A percentile compares a stretch with the other conserved stretches of the same genome.
phyloP scores from a whole-genome alignment of 2,888 invertebrate genomes.

The Microdon myrmicae region DNA sequence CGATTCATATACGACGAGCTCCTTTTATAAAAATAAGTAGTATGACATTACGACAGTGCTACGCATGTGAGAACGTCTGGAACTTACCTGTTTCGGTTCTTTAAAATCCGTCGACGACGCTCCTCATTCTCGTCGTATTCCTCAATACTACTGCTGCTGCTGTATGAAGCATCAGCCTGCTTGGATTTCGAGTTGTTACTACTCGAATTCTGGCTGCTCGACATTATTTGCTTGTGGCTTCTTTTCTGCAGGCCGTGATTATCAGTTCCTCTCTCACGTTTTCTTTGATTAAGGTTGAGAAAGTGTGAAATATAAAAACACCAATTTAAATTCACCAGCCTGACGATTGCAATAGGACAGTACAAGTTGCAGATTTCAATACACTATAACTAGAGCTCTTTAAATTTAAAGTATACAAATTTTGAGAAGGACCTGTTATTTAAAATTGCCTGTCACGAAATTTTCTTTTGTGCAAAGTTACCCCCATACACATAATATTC shows the following conservation, averaged over 20 bases:
- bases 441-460: conserved; percentile 36
- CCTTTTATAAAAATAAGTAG: conserved; percentile 42
- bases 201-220: conserved; percentile 61
- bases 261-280: conserved; percentile 33
- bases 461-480: conserved; percentile 49
- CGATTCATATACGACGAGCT: conserved; percentile 60
- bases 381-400: conserved; percentile 18
- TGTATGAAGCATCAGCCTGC: conserved; percentile 58
- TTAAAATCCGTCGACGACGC: conserved; percentile 73
- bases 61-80: background rate
- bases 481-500: conserved; percentile 23
- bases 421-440: too few species aligned
- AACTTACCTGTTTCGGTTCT: conserved; percentile 75
- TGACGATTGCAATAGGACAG: conserved; percentile 34
- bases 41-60: background rate
- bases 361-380: conserved; percentile 8
- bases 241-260: conserved; percentile 11
- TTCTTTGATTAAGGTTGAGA: conserved; percentile 32
- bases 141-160: conserved; percentile 86
- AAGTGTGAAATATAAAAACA: conserved; percentile 47
- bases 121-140: conserved; percentile 82
- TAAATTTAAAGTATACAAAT: conserved; percentile 35
- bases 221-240: conserved; percentile 57
- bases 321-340: conserved; percentile 51
- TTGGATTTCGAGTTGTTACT: conserved; percentile 56